Evolutionary conservation across 2,797 vertebrate genomes (phyloP).

Genomic region (Melanotaenia boesemani): DNA sequence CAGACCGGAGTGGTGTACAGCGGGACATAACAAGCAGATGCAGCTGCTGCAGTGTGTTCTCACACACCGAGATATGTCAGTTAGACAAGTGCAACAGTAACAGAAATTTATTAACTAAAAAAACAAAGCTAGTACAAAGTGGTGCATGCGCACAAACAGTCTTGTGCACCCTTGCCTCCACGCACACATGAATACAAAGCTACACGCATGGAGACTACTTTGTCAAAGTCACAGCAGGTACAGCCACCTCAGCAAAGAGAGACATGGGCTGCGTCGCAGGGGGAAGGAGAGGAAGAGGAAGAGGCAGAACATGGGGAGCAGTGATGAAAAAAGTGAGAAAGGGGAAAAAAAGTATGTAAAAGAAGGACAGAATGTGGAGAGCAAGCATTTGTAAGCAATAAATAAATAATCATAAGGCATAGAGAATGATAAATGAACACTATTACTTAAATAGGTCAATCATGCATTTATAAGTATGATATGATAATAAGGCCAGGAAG

Average conservation of each 20-base stretch:
- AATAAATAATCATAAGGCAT: constrained; percentile 68
- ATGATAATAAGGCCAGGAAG: constrained; percentile 65
- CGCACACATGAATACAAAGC: constrained; percentile 48
- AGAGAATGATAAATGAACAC: constrained; percentile 68
- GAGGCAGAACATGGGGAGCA: constrained; percentile 20
- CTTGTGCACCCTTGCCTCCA: not conserved
- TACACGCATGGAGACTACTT: constrained; percentile 74
- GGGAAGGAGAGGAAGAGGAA: constrained; percentile 24
- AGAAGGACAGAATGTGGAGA: constrained; percentile 42
- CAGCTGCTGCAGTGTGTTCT: constrained; percentile 50
- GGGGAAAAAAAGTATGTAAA: constrained; percentile 36
- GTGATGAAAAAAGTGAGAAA: constrained; percentile 42
- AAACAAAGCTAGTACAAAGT: constrained; percentile 16
- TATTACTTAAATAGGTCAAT: constrained; percentile 76
- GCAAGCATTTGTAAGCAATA: constrained; percentile 55
- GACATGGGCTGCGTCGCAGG: constrained; percentile 61
- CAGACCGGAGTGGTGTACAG: constrained; percentile 48
- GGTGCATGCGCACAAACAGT: constrained; percentile 18
- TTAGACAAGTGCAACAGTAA: constrained; percentile 36
- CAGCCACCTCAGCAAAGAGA: constrained; percentile 85
- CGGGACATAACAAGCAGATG: constrained; percentile 53
- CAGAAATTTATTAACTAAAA: constrained; percentile 41
- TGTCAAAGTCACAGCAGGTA: constrained; percentile 87
- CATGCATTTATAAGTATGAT: constrained; percentile 68
- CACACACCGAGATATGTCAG: constrained; percentile 25